phyloP scores from a whole-genome alignment of 2,113 vertebrate genomes.

The Pagrus major region DNA sequence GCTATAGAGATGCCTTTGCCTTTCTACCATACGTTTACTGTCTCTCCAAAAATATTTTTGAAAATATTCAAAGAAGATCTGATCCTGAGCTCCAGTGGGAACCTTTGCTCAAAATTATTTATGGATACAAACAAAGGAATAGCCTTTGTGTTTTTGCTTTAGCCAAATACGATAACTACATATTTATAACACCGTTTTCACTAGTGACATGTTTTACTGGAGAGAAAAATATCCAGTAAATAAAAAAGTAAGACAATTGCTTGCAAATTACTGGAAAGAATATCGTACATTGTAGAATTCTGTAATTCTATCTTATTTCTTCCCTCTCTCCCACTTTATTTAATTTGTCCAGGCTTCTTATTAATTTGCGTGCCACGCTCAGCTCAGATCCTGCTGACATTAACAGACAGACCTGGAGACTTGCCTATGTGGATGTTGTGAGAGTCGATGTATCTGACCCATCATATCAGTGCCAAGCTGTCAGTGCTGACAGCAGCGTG shows the following conservation, averaged over 20 bases:
- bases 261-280: background rate
- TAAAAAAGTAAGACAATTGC: background rate
- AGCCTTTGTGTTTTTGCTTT: background rate
- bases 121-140: slow-evolving; percentile 3
- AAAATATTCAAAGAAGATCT: slow-evolving; percentile 14
- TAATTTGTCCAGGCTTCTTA: slow-evolving; percentile 10
- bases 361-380: slow-evolving; percentile 25
- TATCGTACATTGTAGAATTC: background rate
- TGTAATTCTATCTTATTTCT: background rate
- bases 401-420: slow-evolving; percentile 19
- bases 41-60: background rate
- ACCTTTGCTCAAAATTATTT: slow-evolving; percentile 15
- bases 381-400: slow-evolving; percentile 58
- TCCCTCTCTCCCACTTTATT: slow-evolving; percentile 1
- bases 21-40: slow-evolving; percentile 4
- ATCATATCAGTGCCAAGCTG: slow-evolving; percentile 64
- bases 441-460: slow-evolving; percentile 57
- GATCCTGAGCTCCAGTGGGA: background rate
- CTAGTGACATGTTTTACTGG: background rate
- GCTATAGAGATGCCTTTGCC: slow-evolving; percentile 7
- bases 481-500: slow-evolving; percentile 68
- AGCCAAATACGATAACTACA: background rate
- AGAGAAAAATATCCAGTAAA: background rate
- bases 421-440: slow-evolving; percentile 28
- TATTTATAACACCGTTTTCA: background rate